Conservation (phyloP, 92 coral and sea anemone species). For the Phenganax marumi region DNA sequence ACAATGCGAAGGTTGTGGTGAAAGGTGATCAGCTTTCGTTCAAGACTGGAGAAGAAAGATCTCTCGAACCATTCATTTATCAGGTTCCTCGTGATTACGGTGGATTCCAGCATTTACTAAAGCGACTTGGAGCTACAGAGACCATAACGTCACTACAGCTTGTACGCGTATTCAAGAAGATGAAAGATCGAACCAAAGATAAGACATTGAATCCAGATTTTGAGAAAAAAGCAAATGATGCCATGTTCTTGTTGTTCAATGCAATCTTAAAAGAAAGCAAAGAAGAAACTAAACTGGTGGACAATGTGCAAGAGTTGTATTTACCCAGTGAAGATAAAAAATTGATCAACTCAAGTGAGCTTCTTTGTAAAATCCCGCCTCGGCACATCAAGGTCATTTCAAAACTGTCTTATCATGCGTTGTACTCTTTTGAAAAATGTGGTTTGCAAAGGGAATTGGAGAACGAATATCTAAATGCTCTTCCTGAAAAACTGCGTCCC, state of each 20-base stretch:
- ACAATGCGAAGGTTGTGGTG: slow-evolving; percentile 41
- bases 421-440: slow-evolving; percentile 19
- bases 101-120: slow-evolving; percentile 29
- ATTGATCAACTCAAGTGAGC: slow-evolving; percentile 79
- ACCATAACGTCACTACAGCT: slow-evolving; percentile 29
- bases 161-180: slow-evolving; percentile 40
- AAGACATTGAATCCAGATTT: slow-evolving; percentile 30
- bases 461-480: slow-evolving; percentile 51
- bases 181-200: slow-evolving; percentile 33
- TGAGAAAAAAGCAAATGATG: slow-evolving; percentile 32
- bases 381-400: slow-evolving; percentile 77
- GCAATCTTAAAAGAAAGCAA: slow-evolving; percentile 34
- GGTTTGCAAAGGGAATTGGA: slow-evolving; percentile 74
- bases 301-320: slow-evolving; percentile 64
- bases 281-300: slow-evolving; percentile 26
- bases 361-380: slow-evolving; percentile 83
- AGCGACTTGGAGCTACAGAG: slow-evolving; percentile 51
- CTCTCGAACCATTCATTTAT: slow-evolving; percentile 53
- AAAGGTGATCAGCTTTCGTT: slow-evolving; percentile 47
- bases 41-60: slow-evolving; percentile 31
- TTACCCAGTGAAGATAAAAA: slow-evolving; percentile 86
- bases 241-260: slow-evolving; percentile 40
- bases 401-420: slow-evolving; percentile 71
- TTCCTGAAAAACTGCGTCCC: slow-evolving; percentile 80
- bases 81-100: slow-evolving; percentile 47